Evolutionary conservation across 2,797 vertebrate genomes (phyloP).

Genomic region (Pseudomugil tenellus): DNA sequence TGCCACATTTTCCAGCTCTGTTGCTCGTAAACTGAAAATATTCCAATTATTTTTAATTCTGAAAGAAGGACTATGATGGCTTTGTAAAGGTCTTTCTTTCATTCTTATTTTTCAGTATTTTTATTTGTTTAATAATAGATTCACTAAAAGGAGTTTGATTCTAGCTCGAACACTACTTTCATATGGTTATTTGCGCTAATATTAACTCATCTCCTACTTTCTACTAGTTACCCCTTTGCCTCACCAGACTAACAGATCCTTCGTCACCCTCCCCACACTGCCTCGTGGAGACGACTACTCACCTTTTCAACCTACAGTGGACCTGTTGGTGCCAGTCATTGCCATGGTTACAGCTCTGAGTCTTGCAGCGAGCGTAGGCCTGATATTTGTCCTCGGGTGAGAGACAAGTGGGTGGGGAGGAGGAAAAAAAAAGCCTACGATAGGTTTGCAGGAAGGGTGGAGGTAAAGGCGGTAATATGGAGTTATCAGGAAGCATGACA

Average conservation of each 20-base stretch:
- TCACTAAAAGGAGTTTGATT: neutral
- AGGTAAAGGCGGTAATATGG: constrained; percentile 15
- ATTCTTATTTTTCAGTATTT: neutral
- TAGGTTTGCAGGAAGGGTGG: constrained; percentile 33
- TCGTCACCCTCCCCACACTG: constrained; percentile 50
- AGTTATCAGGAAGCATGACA: constrained; percentile 17
- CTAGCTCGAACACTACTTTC: neutral
- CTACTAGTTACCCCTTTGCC: constrained; percentile 56
- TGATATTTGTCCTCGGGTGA: constrained; percentile 66
- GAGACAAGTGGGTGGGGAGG: constrained; percentile 40
- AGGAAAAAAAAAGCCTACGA: neutral
- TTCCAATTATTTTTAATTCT: neutral
- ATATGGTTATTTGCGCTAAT: neutral
- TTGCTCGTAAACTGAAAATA: neutral
- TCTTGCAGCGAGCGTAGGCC: constrained; percentile 58
- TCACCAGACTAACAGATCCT: constrained; percentile 22
- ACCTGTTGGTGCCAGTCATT: constrained; percentile 52
- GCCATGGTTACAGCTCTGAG: constrained; percentile 56
- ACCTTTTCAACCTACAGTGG: constrained; percentile 15
- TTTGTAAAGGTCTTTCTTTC: no score
- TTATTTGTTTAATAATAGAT: no score
- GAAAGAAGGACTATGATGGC: neutral
- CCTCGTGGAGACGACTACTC: constrained; percentile 32
- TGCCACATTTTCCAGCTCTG: neutral
- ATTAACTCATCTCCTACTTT: neutral